Evolutionary conservation across 2,113 vertebrate genomes (phyloP), one percentile per base, ranked within the genome.

Genomic region (Scortum barcoo): DNA sequence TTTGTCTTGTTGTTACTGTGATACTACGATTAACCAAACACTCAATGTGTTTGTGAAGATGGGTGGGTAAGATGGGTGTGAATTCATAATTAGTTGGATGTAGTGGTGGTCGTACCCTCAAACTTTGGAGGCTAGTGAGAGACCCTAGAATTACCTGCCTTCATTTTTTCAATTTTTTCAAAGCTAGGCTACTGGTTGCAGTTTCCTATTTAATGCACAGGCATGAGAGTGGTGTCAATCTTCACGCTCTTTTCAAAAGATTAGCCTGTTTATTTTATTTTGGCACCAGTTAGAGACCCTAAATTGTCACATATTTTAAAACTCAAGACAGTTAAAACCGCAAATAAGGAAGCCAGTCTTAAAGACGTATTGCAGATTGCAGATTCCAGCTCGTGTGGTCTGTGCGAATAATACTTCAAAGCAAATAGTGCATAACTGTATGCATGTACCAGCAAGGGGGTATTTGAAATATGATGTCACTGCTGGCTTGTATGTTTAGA

Each of bases 381-480:
- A 44, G 3, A 33, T 5, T 8, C 33, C 26, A 72, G 44, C 19
- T 20, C 42, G 10, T 46, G 3, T 77, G 22, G n/a, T 53, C 46
- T 56, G 56, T 50, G 24, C 13, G 20, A 72, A n/a, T 38, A 63
- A 74, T 70, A n/a, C 22, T 6, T 57, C 19, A 69, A 63, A 36
- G 46, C 72, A 79, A 79, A 76, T 0, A 5, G 53, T 60, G 60
- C 53, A 68, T 61, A 70, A 63, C 13, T 8, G 28, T 30, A 42
- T 57, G 19, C 71, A 54, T 67, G 46, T 63, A 75, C 51, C 16
- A 70, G 63, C 42, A 40, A 56, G 53, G 53, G 36, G 6, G 14
- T 24, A 26, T 60, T 54, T 78, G 17, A 74, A 74, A 87, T 69
- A 73, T 70, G 58, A 82, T 66, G 54, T 5, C 14, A 60, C 36